Evolutionary conservation across 1,140 invertebrate genomes (phyloP).

Genomic region (Uloborus diversus): DNA sequence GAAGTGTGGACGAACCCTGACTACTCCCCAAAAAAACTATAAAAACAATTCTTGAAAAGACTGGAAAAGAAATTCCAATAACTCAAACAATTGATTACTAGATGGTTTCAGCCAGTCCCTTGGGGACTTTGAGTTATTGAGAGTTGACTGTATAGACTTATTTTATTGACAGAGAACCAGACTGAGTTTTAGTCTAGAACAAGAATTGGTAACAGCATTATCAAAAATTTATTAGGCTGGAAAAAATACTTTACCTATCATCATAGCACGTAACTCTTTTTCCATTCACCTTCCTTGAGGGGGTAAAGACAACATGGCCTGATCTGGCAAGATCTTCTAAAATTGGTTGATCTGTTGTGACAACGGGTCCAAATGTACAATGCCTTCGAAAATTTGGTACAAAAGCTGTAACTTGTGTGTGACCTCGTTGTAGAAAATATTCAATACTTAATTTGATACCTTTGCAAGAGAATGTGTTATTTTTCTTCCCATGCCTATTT

Average conservation of each 20-base stretch:
- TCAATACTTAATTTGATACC: constrained; percentile 62
- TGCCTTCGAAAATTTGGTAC: constrained; percentile 19
- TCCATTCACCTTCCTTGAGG: constrained; percentile 39
- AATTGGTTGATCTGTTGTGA: constrained; percentile 39
- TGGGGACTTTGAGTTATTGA: no score
- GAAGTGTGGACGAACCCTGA: no score
- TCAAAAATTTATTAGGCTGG: no score
- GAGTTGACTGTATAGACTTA: no score
- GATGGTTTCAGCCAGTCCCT: no score
- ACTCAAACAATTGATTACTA: no score
- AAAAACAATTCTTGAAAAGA: no score
- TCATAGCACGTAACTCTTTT: constrained; percentile 48
- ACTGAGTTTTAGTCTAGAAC: no score
- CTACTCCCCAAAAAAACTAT: no score
- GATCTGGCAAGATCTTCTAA: neutral
- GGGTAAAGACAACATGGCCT: constrained; percentile 47
- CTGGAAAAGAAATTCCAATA: no score
- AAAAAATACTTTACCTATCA: constrained; percentile 57
- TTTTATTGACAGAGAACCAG: no score
- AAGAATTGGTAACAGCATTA: no score
- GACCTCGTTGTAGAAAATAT: constrained; percentile 51
- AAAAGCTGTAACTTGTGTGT: constrained; percentile 31
- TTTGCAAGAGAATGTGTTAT: constrained; percentile 62
- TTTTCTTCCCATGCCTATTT: constrained; percentile 64
- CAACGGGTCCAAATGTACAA: neutral